phyloP scores from a whole-genome alignment of 2,113 vertebrate genomes.

The Nothobranchius kuhntae region DNA sequence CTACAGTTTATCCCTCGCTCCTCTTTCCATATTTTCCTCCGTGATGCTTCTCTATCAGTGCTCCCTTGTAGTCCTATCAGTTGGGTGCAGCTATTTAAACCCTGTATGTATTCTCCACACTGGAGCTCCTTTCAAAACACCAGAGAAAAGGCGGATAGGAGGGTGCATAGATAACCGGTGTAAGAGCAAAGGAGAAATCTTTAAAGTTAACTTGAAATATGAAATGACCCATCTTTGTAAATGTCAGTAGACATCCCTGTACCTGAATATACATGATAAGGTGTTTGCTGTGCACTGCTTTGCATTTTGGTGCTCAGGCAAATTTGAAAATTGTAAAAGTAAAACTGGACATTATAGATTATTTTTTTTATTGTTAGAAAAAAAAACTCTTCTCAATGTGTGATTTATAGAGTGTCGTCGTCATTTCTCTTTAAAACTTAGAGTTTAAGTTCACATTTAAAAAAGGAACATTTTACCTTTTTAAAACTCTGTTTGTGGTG shows the following conservation, averaged over 20 bases:
- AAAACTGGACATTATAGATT: too few relatives aligned
- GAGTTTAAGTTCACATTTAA: too few relatives aligned
- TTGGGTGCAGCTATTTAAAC: slow-evolving; percentile 45
- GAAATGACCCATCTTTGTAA: slow-evolving; percentile 37
- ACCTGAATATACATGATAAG: slow-evolving; percentile 25
- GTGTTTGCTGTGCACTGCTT: slow-evolving; percentile 25
- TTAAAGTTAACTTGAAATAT: slow-evolving; percentile 38
- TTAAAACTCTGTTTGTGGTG: too few relatives aligned
- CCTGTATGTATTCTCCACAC: slow-evolving; percentile 30
- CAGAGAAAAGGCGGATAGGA: slow-evolving; percentile 21
- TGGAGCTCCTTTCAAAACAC: slow-evolving; percentile 31
- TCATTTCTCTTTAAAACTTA: too few relatives aligned
- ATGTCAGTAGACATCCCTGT: slow-evolving; percentile 26
- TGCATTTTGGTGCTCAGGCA: too few relatives aligned
- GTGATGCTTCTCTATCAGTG: slow-evolving; percentile 14
- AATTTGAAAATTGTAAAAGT: too few relatives aligned
- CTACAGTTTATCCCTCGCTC: slow-evolving; percentile 4
- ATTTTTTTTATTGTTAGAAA: too few relatives aligned
- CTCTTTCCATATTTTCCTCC: slow-evolving; percentile 21
- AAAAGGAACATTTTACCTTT: too few relatives aligned
- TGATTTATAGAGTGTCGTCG: too few relatives aligned
- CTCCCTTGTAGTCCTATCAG: slow-evolving; percentile 31
- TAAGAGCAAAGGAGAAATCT: slow-evolving; percentile 35
- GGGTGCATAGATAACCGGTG: slow-evolving; percentile 29
- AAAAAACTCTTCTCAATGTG: too few relatives aligned